phyloP scores from a whole-genome alignment of 2,113 vertebrate genomes.

The Rhadina sibilatrix region DNA sequence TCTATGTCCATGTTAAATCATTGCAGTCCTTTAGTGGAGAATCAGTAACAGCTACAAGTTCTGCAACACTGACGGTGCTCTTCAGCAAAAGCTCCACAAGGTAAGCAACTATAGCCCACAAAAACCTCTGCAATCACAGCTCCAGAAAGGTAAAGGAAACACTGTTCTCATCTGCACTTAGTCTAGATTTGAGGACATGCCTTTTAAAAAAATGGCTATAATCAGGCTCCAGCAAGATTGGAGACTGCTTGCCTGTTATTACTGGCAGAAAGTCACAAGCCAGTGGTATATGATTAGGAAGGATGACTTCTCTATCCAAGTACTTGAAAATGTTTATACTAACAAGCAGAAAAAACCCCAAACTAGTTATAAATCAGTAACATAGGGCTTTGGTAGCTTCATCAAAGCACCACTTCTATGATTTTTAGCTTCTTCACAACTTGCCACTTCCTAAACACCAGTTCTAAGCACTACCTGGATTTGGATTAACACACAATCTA shows the following conservation, averaged over 20 bases:
- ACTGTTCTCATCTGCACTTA: background rate
- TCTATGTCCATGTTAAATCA: rapidly evolving
- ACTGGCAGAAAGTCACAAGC: background rate
- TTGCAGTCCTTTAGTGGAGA: background rate
- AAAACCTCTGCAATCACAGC: background rate
- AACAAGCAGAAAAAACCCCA: rapidly evolving
- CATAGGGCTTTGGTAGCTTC: background rate
- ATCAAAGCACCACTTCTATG: background rate
- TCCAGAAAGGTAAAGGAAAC: background rate
- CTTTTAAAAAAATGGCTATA: rapidly evolving
- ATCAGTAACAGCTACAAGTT: background rate
- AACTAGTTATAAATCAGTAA: background rate
- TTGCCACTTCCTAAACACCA: background rate
- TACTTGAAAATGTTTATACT: background rate
- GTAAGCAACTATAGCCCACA: background rate
- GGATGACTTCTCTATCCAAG: background rate
- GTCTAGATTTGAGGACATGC: background rate
- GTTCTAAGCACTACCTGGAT: background rate
- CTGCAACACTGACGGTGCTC: background rate
- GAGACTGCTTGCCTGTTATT: background rate
- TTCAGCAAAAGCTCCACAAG: background rate
- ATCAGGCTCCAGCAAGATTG: background rate
- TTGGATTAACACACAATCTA: background rate
- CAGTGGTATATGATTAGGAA: rapidly evolving
- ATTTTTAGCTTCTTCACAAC: background rate